Evolutionary conservation across 2,888 invertebrate species (phyloP).

Genomic region (Cosmopolites sordidus): DNA sequence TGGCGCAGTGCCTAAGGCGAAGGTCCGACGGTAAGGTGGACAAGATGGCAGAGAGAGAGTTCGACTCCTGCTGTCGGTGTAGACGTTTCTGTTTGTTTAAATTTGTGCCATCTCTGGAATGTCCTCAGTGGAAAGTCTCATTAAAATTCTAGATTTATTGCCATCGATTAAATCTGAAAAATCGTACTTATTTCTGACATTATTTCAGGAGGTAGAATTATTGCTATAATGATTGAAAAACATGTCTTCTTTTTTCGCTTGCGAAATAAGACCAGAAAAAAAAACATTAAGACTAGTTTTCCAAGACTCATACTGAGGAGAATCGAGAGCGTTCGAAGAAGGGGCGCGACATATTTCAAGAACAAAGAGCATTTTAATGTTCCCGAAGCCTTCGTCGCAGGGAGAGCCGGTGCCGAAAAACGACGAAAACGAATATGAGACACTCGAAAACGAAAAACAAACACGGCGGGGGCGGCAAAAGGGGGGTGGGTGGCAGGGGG

Average conservation of each 20-base stretch:
- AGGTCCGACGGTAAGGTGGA: no score
- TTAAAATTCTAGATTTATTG: no score
- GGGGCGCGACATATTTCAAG: background rate
- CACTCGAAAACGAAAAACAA: constrained; percentile 1
- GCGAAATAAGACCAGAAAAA: background rate
- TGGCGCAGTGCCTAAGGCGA: no score
- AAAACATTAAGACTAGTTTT: background rate
- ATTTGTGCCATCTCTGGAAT: no score
- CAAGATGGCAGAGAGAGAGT: no score
- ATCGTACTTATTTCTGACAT: no score
- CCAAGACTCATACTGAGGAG: background rate
- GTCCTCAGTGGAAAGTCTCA: no score
- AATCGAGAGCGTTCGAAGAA: background rate
- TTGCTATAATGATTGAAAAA: no score
- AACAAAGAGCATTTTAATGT: constrained; percentile 2
- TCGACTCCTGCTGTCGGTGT: no score
- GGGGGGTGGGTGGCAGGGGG: background rate
- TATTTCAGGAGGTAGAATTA: no score
- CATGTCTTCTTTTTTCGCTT: background rate
- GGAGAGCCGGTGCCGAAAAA: background rate
- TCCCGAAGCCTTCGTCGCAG: background rate
- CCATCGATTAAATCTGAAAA: no score
- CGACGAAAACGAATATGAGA: constrained; percentile 1
- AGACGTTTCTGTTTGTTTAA: no score
- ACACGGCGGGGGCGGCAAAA: background rate